Conservation (phyloP, 2,888 invertebrate species). For the Sarcophaga variegata region DNA sequence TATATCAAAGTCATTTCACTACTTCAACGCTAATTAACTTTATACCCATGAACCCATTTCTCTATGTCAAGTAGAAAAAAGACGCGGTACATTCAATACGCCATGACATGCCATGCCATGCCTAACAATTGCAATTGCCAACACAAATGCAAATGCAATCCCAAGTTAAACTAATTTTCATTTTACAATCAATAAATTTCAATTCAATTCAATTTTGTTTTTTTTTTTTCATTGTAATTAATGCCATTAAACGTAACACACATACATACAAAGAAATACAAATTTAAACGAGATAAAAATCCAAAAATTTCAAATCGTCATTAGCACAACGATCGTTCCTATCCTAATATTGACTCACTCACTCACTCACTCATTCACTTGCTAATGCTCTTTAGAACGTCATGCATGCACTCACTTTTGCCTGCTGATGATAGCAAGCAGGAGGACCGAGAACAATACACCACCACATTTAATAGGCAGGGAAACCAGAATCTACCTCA, state of each 20-base stretch:
- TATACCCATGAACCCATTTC: not conserved
- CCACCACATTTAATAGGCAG: slow-evolving; percentile 14
- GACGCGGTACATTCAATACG: not conserved
- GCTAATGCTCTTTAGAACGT: not conserved
- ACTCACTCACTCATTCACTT: not conserved
- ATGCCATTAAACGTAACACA: slow-evolving; percentile 13
- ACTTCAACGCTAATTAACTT: slow-evolving; percentile 19
- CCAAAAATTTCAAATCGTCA: slow-evolving; percentile 54
- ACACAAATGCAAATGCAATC: slow-evolving; percentile 1
- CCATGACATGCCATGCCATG: not conserved
- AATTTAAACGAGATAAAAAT: slow-evolving; percentile 29
- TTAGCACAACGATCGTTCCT: slow-evolving; percentile 44
- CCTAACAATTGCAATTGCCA: not conserved
- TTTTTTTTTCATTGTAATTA: slow-evolving; percentile 43
- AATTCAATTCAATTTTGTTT: not conserved
- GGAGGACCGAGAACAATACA: not conserved
- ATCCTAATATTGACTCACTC: not conserved
- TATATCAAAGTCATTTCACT: not conserved
- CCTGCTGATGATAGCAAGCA: not conserved
- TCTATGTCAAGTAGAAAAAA: not conserved
- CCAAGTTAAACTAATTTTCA: slow-evolving; percentile 45
- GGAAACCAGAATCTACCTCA: slow-evolving; percentile 68
- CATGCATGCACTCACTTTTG: too few relatives aligned
- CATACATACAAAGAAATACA: not conserved
- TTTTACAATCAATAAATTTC: slow-evolving; percentile 61